Evolutionary conservation across 1,140 invertebrate species (phyloP).

Genomic region (Macrostomum lignano): DNA sequence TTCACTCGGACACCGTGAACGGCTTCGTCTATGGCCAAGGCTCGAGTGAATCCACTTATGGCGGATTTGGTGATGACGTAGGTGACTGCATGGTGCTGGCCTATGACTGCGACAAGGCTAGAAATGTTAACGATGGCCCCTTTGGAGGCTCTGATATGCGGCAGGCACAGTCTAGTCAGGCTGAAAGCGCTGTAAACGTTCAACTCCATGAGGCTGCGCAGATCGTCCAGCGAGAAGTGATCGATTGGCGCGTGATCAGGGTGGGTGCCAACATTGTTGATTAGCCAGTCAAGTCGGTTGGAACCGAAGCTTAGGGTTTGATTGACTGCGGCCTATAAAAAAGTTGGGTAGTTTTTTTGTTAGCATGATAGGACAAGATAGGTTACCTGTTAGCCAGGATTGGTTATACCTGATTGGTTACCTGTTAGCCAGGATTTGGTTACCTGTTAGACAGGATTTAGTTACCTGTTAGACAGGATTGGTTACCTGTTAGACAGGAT

Average conservation of each 20-base stretch:
- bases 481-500: too few species aligned
- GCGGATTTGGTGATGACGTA: slow-evolving; percentile 22
- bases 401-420: too few species aligned
- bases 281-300: slow-evolving; percentile 16
- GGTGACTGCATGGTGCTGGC: slow-evolving; percentile 15
- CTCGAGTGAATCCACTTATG: slow-evolving; percentile 16
- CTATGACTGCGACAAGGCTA: slow-evolving; percentile 17
- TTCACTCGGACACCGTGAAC: slow-evolving; percentile 18
- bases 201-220: slow-evolving; percentile 12
- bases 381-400: too few species aligned
- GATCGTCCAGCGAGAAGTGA: slow-evolving; percentile 15
- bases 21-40: slow-evolving; percentile 21
- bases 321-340: too few species aligned
- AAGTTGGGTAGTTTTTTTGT: too few species aligned
- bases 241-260: slow-evolving; percentile 15
- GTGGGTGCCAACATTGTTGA: slow-evolving; percentile 21
- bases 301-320: too few species aligned
- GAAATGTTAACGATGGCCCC: slow-evolving; percentile 22
- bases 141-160: slow-evolving; percentile 16
- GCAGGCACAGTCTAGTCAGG: slow-evolving; percentile 10
- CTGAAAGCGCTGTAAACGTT: slow-evolving; percentile 17
- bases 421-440: too few species aligned
- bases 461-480: too few species aligned
- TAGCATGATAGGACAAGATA: too few species aligned
- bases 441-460: too few species aligned